A percentile compares a stretch with the other conserved stretches of the same genome.
Evolutionary conservation across 2,888 invertebrate genomes (phyloP).

Genomic region (Atherix ibis): DNA sequence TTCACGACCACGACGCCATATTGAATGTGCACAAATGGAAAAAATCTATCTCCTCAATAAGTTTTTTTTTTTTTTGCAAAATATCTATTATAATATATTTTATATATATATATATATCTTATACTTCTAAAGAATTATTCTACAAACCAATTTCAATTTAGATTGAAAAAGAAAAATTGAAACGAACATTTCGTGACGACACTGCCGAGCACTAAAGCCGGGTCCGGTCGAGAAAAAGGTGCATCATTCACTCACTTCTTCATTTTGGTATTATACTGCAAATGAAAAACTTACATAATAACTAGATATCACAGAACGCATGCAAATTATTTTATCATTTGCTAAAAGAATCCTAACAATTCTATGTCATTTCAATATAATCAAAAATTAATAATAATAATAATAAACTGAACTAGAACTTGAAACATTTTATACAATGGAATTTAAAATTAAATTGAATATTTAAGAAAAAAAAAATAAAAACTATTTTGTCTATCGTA

Average conservation of each 20-base stretch:
- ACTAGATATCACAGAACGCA: slow-evolving; percentile 19
- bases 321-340: slow-evolving; percentile 7
- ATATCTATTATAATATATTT: too few relatives aligned
- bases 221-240: slow-evolving; percentile 10
- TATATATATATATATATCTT: too few relatives aligned
- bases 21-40: too few relatives aligned
- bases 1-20: too few relatives aligned
- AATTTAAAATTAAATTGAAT: slow-evolving; percentile 5
- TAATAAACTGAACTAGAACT: neutral
- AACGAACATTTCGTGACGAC: slow-evolving; percentile 9
- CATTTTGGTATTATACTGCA: too few relatives aligned
- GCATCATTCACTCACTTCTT: slow-evolving; percentile 14
- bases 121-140: too few relatives aligned
- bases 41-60: too few relatives aligned
- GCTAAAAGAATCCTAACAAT: slow-evolving; percentile 4
- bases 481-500: slow-evolving; percentile 2
- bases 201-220: slow-evolving; percentile 10
- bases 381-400: neutral
- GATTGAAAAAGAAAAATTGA: slow-evolving; percentile 6
- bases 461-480: slow-evolving; percentile 2
- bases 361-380: neutral
- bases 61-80: too few relatives aligned
- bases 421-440: neutral
- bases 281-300: slow-evolving; percentile 34
- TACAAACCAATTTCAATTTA: too few relatives aligned